phyloP scores from a whole-genome alignment of 1,140 invertebrate species.

The Cardiocondyla obscurior region DNA sequence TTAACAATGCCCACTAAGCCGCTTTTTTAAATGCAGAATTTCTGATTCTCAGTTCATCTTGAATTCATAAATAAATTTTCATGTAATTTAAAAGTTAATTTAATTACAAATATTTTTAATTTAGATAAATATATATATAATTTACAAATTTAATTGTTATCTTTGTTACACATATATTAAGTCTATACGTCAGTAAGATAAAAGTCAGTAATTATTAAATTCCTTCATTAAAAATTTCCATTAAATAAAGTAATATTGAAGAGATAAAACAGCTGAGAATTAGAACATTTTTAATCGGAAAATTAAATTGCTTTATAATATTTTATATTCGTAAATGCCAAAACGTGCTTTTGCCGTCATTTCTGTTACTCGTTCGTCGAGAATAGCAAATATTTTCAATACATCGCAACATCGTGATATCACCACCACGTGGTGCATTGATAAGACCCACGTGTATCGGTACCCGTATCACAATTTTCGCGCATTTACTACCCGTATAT shows the following conservation, averaged over 20 bases:
- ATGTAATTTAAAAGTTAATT: not conserved
- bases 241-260: not conserved
- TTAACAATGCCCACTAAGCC: not conserved
- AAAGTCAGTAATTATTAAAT: not conserved
- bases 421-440: conserved; percentile 10
- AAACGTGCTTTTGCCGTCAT: not conserved
- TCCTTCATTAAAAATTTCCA: not conserved
- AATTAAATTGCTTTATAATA: not conserved
- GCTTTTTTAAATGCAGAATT: not conserved
- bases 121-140: not conserved
- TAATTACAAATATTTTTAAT: not conserved
- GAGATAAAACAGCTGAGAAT: not conserved
- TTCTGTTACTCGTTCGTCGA: not conserved
- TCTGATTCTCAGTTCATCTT: not conserved
- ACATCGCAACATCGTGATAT: not conserved
- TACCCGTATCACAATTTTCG: conserved; percentile 40
- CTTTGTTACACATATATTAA: not conserved
- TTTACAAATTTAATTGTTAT: not conserved
- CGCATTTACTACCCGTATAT: not conserved
- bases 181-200: not conserved
- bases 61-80: not conserved
- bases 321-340: not conserved
- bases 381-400: not conserved
- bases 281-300: not conserved
- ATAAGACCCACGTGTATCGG: conserved; percentile 57